Evolutionary conservation across 2,888 invertebrate species (phyloP), one percentile per base, ranked within the genome.

Genomic region (Trissonchulus sp.): DNA sequence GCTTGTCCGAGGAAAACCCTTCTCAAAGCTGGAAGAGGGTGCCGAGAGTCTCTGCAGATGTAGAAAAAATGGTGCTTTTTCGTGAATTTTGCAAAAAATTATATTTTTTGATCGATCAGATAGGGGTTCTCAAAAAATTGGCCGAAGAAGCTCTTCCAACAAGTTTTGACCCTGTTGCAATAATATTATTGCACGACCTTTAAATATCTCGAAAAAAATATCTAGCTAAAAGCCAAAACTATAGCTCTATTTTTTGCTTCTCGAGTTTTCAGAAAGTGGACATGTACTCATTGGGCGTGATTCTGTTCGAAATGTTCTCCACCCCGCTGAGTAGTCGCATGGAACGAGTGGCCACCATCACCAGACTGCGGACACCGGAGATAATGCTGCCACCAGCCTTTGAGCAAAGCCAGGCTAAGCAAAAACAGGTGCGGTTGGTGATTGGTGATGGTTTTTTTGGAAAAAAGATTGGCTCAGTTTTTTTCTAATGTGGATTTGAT

Each of bases 301-400:
- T 87, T 15, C 85, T 87, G 78, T 88, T 87, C 81, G 87, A 88
- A 87, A 98, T 99, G 96, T 93, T 92, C 81, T 92, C 93, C 83
- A 90, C 89, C 28, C 91, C 93, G 0, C 87, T 94, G 68, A 87
- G 87, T 0, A 97, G 96, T 0, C 91, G 90, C 60, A 96, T 95
- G 93, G 98, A 98, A 85, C 88, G 97, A 77, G 90, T 91, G 30
- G 89, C 90, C 80, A 89, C 93, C 1, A 87, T 99, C 48, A 88
- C 89, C 0, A 89, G 90, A 74, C 83, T 97, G 48, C 87, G 97
- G 73, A 87, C 87, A 18, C 88, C 89, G 68, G 89, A 91, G 28
- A 89, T 92, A 15, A 82, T 87, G 1, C 88, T 96, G 79, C 95
- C 95, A 0, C 84, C 88, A 0, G 89, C 89, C 78, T 91, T 85